Conservation (phyloP, 1,140 invertebrate genomes). For the Temnothorax longispinosus region DNA sequence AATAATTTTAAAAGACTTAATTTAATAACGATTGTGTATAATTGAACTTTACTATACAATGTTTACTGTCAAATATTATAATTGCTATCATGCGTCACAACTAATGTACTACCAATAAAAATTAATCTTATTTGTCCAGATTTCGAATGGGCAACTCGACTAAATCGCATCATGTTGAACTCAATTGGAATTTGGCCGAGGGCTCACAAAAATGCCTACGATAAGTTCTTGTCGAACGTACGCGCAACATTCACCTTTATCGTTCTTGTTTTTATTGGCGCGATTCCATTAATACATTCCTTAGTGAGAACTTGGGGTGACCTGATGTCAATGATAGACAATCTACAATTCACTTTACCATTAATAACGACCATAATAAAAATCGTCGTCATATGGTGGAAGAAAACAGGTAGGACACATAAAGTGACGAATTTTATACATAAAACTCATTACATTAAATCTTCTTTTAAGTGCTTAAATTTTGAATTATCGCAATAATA, state of each 20-base stretch:
- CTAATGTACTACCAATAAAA: no score
- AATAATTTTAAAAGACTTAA: no score
- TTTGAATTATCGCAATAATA: background rate
- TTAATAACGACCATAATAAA: background rate
- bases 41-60: no score
- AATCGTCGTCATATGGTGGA: conserved; percentile 4
- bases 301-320: conserved; percentile 17
- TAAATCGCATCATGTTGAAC: conserved; percentile 3
- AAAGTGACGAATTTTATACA: background rate
- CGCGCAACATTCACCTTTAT: background rate
- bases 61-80: no score
- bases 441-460: background rate
- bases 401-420: background rate
- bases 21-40: no score
- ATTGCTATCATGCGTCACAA: no score
- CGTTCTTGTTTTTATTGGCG: background rate
- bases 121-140: background rate
- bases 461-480: background rate
- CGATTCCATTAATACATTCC: background rate
- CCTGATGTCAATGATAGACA: conserved; percentile 2
- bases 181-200: conserved; percentile 17
- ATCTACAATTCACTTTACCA: conserved; percentile 5
- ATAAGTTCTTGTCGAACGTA: background rate
- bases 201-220: background rate
- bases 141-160: conserved; percentile 27